These are phyloP conservation scores for Lota lota DNA, from an alignment of 2,113 vertebrate genomes.

Conservation along the genomic window DNA sequence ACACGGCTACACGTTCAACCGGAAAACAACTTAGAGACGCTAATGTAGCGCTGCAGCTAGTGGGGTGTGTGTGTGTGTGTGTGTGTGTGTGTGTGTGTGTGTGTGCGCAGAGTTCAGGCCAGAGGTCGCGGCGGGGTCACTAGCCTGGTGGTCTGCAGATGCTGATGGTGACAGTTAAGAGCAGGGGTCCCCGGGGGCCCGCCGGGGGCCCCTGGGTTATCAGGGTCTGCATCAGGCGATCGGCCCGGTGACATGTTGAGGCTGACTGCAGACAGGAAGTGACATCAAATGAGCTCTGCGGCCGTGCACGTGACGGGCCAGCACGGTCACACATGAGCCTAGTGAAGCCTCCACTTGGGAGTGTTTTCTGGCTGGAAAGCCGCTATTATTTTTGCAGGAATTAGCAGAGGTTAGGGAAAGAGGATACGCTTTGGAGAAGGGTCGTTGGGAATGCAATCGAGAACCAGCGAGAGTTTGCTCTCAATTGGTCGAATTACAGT, in stretches of 20 bases:
- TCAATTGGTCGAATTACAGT: slow-evolving; percentile 13
- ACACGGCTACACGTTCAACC: no score
- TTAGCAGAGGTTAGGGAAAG: slow-evolving; percentile 46
- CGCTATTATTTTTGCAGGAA: slow-evolving; percentile 22
- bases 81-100: slow-evolving; percentile 17
- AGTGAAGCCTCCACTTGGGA: slow-evolving; percentile 51
- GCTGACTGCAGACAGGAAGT: slow-evolving; percentile 50
- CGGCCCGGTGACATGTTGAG: slow-evolving; percentile 64
- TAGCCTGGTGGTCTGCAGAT: slow-evolving; percentile 62
- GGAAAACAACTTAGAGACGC: no score
- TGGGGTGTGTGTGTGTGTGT: no score
- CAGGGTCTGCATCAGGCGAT: slow-evolving; percentile 43
- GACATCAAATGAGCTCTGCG: slow-evolving; percentile 52
- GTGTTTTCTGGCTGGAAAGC: slow-evolving; percentile 52
- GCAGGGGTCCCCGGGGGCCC: slow-evolving; percentile 9
- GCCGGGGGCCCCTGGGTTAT: slow-evolving; percentile 41
- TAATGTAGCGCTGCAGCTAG: no score
- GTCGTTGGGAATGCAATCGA: slow-evolving; percentile 40
- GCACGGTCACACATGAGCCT: slow-evolving; percentile 51
- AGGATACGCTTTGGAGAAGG: slow-evolving; percentile 43
- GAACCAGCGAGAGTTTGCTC: slow-evolving; percentile 12
- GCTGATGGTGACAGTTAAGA: slow-evolving; percentile 44
- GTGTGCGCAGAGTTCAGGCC: slow-evolving; percentile 42
- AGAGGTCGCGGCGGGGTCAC: slow-evolving; percentile 56
- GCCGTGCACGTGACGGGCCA: slow-evolving; percentile 52